These are phyloP conservation scores for Congeria kusceri DNA, from an alignment of 2,888 invertebrate species.

Conservation along the genomic window DNA sequence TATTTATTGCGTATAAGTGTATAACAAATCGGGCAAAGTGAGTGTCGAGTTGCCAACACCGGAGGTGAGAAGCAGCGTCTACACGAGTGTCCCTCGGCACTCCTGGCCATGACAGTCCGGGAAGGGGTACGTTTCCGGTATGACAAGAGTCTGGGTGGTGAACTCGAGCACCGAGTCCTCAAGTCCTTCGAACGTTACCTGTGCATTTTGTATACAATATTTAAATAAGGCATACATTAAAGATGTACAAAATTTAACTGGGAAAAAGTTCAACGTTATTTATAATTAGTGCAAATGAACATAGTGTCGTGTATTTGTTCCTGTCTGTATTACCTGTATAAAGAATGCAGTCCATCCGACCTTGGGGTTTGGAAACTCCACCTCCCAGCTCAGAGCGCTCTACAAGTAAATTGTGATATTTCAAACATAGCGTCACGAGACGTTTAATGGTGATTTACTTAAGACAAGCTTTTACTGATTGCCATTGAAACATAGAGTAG, in stretches of 20 bases:
- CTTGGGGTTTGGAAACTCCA: slow-evolving; percentile 61
- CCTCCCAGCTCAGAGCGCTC: slow-evolving; percentile 67
- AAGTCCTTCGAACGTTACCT: slow-evolving; percentile 68
- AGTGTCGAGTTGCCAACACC: too few relatives aligned
- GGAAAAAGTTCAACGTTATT: too few relatives aligned
- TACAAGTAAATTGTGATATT: slow-evolving; percentile 4
- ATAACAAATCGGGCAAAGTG: too few relatives aligned
- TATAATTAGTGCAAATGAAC: background rate
- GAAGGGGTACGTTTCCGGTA: slow-evolving; percentile 74
- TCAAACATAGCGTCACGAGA: too few relatives aligned
- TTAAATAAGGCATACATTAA: too few relatives aligned
- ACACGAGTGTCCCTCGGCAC: slow-evolving; percentile 73
- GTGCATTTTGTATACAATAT: too few relatives aligned
- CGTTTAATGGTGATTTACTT: too few relatives aligned
- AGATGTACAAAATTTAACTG: too few relatives aligned
- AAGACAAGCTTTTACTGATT: too few relatives aligned
- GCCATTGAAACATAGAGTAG: too few relatives aligned
- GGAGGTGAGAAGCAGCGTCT: background rate
- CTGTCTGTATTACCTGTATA: slow-evolving; percentile 61
- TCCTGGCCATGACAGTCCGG: slow-evolving; percentile 68
- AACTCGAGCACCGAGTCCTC: slow-evolving; percentile 64
- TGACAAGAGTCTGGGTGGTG: slow-evolving; percentile 74
- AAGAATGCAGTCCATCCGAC: slow-evolving; percentile 75
- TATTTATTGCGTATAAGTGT: too few relatives aligned
- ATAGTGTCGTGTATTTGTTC: too few relatives aligned